Percentiles rank a stretch among this genome's conserved stretches.
Evolutionary conservation across 2,888 invertebrate genomes (phyloP).

Genomic region (Brachyopa scutellaris): DNA sequence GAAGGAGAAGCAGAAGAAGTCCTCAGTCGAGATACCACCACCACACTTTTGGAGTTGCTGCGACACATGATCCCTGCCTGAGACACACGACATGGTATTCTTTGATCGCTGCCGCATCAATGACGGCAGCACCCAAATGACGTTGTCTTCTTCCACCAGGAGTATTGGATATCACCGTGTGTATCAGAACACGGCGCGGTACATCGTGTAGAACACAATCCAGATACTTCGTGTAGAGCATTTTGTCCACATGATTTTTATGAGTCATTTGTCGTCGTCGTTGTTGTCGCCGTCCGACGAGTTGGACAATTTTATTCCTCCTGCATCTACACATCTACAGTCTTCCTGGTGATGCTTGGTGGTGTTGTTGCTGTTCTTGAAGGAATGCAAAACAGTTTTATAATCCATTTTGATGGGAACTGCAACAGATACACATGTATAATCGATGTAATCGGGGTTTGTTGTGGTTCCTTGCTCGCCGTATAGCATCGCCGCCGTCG

Average conservation of each 20-base stretch:
- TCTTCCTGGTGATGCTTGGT: no score
- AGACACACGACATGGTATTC: slow-evolving; percentile 69
- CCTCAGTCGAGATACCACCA: slow-evolving; percentile 1
- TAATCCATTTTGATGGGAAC: slow-evolving; percentile 54
- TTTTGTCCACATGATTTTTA: slow-evolving; percentile 73
- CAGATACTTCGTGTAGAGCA: slow-evolving; percentile 57
- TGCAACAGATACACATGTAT: slow-evolving; percentile 52
- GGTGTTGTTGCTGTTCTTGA: slow-evolving; percentile 26
- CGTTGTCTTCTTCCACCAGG: slow-evolving; percentile 43
- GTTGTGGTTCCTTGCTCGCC: slow-evolving; percentile 64
- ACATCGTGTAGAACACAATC: slow-evolving; percentile 64
- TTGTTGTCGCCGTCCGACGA: slow-evolving; percentile 42
- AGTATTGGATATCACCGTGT: slow-evolving; percentile 59
- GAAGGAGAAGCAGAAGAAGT: slow-evolving; percentile 26
- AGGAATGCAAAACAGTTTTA: slow-evolving; percentile 63
- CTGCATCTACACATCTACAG: no score
- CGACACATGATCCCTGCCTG: slow-evolving; percentile 69
- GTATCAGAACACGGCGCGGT: slow-evolving; percentile 45
- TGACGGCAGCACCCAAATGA: slow-evolving; percentile 53
- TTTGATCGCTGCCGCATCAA: slow-evolving; percentile 70
- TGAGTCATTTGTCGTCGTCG: slow-evolving; percentile 74
- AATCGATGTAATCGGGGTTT: slow-evolving; percentile 58
- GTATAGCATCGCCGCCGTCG: background rate
- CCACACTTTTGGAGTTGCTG: slow-evolving; percentile 46
- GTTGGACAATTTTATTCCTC: slow-evolving; percentile 25